A percentile compares a stretch with the other conserved stretches of the same genome.
Conservation (phyloP, 2,888 invertebrate genomes). For the Polietes domitor region DNA sequence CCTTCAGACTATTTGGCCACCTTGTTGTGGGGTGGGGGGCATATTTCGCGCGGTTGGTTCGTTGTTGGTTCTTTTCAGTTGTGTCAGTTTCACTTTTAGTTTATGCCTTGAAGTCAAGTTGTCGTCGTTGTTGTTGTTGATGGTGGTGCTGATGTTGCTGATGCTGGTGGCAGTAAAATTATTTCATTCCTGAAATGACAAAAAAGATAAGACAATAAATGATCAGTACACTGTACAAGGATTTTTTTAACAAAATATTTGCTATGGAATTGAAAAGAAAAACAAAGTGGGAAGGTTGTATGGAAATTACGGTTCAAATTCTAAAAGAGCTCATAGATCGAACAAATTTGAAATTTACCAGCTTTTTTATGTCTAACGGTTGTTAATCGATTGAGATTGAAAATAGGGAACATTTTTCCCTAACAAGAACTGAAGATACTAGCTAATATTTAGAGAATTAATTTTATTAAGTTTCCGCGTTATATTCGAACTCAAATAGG, state of each 20-base stretch:
- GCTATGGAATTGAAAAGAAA: not conserved
- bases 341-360: no score
- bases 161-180: constrained; percentile 31
- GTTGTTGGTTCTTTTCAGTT: not conserved
- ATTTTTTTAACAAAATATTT: constrained; percentile 28
- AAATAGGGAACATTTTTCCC: no score
- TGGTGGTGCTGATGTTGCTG: constrained; percentile 34
- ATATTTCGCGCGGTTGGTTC: not conserved
- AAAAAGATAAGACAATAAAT: constrained; percentile 1
- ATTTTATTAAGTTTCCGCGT: no score
- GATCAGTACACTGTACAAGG: constrained; percentile 10
- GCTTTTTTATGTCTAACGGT: no score
- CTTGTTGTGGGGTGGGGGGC: no score
- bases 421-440: no score
- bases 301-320: not conserved
- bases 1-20: constrained; percentile 21
- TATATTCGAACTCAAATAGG: no score
- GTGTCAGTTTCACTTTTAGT: constrained; percentile 37
- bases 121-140: constrained; percentile 34
- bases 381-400: no score
- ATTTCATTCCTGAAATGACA: constrained; percentile 51
- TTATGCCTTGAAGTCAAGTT: constrained; percentile 15
- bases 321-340: no score
- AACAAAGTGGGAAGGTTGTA: not conserved
- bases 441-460: no score